Conservation (phyloP, 2,113 vertebrate genomes). For the Microcebus lehilahytsara region DNA sequence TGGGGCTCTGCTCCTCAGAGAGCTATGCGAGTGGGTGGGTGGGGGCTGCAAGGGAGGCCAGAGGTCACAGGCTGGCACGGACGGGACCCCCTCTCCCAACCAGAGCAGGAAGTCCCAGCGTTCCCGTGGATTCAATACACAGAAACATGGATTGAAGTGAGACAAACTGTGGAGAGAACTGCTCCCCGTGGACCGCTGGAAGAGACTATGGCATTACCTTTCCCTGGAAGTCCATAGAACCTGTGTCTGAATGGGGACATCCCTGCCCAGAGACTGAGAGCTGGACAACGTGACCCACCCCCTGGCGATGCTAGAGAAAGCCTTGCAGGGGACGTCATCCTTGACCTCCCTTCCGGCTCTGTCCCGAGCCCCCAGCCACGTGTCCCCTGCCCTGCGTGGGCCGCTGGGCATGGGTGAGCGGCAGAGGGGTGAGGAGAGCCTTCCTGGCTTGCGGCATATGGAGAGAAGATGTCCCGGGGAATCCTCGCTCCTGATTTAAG, state of each 20-base stretch:
- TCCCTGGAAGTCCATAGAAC: not conserved
- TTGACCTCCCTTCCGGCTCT: not conserved
- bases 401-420: not conserved
- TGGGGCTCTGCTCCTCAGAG: not conserved
- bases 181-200: rapidly evolving
- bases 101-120: not conserved
- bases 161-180: not conserved
- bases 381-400: not conserved
- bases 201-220: not conserved
- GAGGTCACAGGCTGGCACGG: not conserved
- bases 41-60: not conserved
- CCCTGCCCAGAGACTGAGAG: not conserved
- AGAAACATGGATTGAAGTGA: not conserved
- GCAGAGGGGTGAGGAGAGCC: not conserved
- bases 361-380: not conserved
- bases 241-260: not conserved
- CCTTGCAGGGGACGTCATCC: not conserved
- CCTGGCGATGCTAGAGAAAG: not conserved
- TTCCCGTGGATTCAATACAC: not conserved
- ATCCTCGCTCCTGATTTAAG: conserved; percentile 84
- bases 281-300: not conserved
- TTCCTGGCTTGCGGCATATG: conserved; percentile 69
- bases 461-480: conserved; percentile 78
- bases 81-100: not conserved
- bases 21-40: rapidly evolving